Evolutionary conservation across 1,140 invertebrate species (phyloP), one percentile per base, ranked within the genome.

Genomic region (Drosophila willistoni): DNA sequence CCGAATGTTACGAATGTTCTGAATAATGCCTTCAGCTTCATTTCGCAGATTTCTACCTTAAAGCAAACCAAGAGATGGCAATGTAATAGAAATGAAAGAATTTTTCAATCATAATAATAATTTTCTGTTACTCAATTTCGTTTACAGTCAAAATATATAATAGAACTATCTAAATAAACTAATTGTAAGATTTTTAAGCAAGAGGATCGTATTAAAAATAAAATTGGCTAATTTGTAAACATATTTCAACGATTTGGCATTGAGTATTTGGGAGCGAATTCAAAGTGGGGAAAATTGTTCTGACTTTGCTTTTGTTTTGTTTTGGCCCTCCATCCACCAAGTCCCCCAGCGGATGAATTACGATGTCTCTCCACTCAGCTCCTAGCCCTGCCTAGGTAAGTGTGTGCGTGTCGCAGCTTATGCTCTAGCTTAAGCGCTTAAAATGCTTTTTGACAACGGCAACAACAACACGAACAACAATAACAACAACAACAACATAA

Each of bases 371-470:
- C 59, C 41, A 7, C 19, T 44, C 54, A 29, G 29, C 29, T 29
- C 29, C 6, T 29, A 29, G 29, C 6, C 54, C 36, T 22, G 59
- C 14, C 41, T 10, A 25, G 54, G 12, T 55, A 64, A 29, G 41
- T 69, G 44, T 74, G 83, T 87, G 83, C 83, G 83, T 89, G 79
- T 87, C 84, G 68, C 70, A 89, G 83, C 83, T 78, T 78, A 78
- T 77, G 68, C 75, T 78, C 41, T 72, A 47, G 75, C 68, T 87
- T 89, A 87, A 73, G 83, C 70, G 79, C 83, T 89, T 87, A 87
- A 87, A 87, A 83, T 87, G 84, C 77, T 87, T 89, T 87, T 79
- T 89, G 77, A 87, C 79, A 86, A 79, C 82, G 66, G 56, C 57
- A 72, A 63, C 63, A 73, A 56, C 36, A 67, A 67, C 63, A 72